Evolutionary conservation across 2,797 vertebrate genomes (phyloP).

Genomic region (Acipenser oxyrinchus): DNA sequence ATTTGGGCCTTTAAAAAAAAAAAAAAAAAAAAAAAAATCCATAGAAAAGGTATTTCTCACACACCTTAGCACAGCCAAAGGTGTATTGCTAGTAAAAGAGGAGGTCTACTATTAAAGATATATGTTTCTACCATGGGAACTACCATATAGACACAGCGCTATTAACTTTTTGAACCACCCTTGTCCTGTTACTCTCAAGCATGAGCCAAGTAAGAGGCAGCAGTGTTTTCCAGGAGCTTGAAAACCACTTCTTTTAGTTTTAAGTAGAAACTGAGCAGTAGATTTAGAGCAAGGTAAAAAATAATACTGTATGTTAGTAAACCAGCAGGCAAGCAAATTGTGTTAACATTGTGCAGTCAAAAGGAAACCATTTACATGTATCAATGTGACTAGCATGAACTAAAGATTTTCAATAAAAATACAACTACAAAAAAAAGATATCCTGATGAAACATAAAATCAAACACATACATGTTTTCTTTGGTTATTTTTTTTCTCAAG

Average conservation of each 20-base stretch:
- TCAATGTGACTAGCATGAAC: not conserved
- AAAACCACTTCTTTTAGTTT: conserved; percentile 16
- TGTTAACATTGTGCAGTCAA: conserved; percentile 41
- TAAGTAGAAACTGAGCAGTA: conserved; percentile 8
- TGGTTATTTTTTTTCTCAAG: no score
- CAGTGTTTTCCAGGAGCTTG: conserved; percentile 26
- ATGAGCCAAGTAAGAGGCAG: conserved; percentile 1
- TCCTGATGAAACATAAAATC: not conserved
- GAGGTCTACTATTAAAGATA: no score
- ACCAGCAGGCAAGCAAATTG: conserved; percentile 39
- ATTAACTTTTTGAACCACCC: conserved; percentile 17
- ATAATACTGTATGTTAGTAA: conserved; percentile 16
- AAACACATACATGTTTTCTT: not conserved
- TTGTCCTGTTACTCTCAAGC: conserved; percentile 10
- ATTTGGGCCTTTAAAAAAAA: not conserved
- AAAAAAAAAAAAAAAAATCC: no score
- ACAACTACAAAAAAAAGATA: not conserved
- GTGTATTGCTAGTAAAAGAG: no score
- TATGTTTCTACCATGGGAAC: no score
- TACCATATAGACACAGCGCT: not conserved
- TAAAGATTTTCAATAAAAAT: not conserved
- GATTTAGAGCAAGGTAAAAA: conserved; percentile 25
- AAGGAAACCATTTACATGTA: conserved; percentile 10
- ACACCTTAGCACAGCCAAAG: no score
- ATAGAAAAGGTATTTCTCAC: no score